Evolutionary conservation across 2,888 invertebrate genomes (phyloP), one percentile per base, ranked within the genome.

Genomic region (Nesidiocoris tenuis): DNA sequence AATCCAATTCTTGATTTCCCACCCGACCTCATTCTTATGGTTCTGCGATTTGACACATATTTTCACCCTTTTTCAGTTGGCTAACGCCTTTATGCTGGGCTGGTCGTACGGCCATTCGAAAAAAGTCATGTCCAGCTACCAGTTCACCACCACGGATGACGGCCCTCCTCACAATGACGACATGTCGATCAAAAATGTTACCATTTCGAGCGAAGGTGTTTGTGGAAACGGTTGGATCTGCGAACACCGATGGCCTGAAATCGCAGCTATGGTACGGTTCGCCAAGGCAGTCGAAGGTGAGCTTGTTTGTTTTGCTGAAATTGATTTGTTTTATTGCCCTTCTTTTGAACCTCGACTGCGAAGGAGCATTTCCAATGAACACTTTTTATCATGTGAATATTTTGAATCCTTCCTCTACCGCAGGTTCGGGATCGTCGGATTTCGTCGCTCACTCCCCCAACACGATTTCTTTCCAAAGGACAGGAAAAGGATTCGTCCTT

Each of bases 31-130:
- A 61, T 23, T 59, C 16, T 21, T 22, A 21, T 70, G 1, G 25
- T 61, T 25, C 9, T 54, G n/a, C n/a, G n/a, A n/a, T n/a, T n/a
- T n/a, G n/a, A n/a, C n/a, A n/a, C 18, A 63, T 39, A 55, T 76
- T 66, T 39, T 55, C 78, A 1, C 25, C 78, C 81, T 80, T n/a
- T n/a, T n/a, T n/a, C n/a, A 86, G 84, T 87, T 87, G 85, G 96
- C 95, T 0, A 90, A 89, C 2, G 93, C 93, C 0, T 96, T 95
- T 83, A 93, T 92, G 88, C 85, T 97, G 83, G 94, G 95, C 0
- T 91, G 91, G 86, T 90, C 92, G 0, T 94, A 93, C 80, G 93
- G 93, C 0, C 39, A 21, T 17, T 86, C 88, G 76, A 89, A 93
- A 0, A 88, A 92, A 63, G 84, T 96, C 70, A 94, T 97, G 92